phyloP scores from a whole-genome alignment of 2,888 invertebrate species.

The Drosophila yooni region DNA sequence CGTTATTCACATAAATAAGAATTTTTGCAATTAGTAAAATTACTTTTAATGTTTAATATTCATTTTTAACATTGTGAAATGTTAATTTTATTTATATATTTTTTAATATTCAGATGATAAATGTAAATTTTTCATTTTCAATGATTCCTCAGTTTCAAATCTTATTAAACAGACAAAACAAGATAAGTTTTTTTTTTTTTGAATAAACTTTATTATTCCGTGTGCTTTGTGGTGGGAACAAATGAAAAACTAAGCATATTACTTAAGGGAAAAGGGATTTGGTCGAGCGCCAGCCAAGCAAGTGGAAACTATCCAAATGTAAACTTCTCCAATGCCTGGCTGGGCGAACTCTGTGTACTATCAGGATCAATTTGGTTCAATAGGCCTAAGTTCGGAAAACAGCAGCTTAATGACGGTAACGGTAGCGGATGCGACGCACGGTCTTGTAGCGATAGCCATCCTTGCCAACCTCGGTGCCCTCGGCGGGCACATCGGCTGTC shows the following conservation, averaged over 20 bases:
- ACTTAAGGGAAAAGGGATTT: conserved; percentile 29
- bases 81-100: not conserved
- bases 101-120: not conserved
- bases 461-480: conserved; percentile 79
- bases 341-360: conserved; percentile 57
- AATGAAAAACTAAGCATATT: conserved; percentile 27
- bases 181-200: conserved; percentile 4
- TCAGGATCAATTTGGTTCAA: conserved; percentile 81
- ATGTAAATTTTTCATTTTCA: not conserved
- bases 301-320: conserved; percentile 18
- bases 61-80: not conserved
- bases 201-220: conserved; percentile 76
- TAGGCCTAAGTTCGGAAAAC: conserved; percentile 51
- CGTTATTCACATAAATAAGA: not conserved
- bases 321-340: conserved; percentile 19
- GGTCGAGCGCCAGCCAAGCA: conserved; percentile 17
- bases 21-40: not conserved
- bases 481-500: conserved; percentile 51
- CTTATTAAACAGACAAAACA: not conserved
- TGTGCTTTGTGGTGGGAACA: conserved; percentile 56
- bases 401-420: conserved; percentile 76
- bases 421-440: conserved; percentile 80
- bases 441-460: conserved; percentile 84
- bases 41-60: not conserved
- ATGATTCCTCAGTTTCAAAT: not conserved